These are phyloP conservation scores for Ctenicera cuprea DNA, from an alignment of 2,888 invertebrate genomes.

Conservation along the genomic window DNA sequence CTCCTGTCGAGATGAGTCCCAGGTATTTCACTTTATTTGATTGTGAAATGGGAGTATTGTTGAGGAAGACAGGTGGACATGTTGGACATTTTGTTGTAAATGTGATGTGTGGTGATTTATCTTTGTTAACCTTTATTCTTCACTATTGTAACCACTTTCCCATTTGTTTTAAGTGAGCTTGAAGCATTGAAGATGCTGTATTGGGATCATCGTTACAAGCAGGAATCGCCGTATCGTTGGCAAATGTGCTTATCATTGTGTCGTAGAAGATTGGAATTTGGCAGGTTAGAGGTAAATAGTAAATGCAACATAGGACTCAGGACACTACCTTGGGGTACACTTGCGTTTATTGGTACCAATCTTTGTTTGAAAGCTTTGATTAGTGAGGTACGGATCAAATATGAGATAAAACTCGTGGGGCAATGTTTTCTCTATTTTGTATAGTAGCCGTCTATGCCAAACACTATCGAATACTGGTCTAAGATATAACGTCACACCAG, in stretches of 20 bases:
- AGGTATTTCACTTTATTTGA: not conserved
- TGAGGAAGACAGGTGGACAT: slow-evolving; percentile 21
- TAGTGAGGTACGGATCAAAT: too few species aligned
- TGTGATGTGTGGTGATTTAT: not conserved
- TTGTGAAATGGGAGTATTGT: slow-evolving; percentile 11
- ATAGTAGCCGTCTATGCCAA: too few species aligned
- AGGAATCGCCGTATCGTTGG: slow-evolving; percentile 9
- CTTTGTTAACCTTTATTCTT: not conserved
- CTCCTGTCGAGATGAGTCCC: slow-evolving; percentile 4
- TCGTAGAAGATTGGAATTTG: slow-evolving; percentile 20
- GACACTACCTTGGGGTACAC: slow-evolving; percentile 22
- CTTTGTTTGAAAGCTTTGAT: slow-evolving; percentile 6
- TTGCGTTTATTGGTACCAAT: slow-evolving; percentile 14
- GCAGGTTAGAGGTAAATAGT: slow-evolving; percentile 5
- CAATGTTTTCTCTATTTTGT: slow-evolving; percentile 19
- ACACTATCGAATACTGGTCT: slow-evolving; percentile 15
- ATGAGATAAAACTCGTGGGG: slow-evolving; percentile 14
- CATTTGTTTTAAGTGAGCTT: slow-evolving; percentile 4
- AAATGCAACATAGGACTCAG: slow-evolving; percentile 7
- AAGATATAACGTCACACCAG: slow-evolving; percentile 12
- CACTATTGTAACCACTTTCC: slow-evolving; percentile 6
- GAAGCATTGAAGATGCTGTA: slow-evolving; percentile 6
- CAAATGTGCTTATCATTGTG: slow-evolving; percentile 16
- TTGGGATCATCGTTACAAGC: too few species aligned
- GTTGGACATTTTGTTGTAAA: slow-evolving; percentile 21